Evolutionary conservation across 2,888 invertebrate genomes (phyloP), one percentile per base, ranked within the genome.

Genomic region (Rotaria magnacalcarata): DNA sequence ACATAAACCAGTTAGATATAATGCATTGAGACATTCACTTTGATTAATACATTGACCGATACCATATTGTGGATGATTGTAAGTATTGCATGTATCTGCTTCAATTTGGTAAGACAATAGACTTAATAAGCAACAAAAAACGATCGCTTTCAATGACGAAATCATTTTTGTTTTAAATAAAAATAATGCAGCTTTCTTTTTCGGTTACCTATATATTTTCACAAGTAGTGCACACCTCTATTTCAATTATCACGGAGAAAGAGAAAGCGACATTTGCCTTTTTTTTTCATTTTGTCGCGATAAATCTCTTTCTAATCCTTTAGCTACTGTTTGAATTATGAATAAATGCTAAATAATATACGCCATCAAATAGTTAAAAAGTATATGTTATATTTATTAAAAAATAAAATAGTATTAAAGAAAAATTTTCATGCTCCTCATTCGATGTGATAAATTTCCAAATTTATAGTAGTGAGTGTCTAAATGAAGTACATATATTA

Each of bases 11-110:
- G 84, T 50, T 43, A 74, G 21, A 58, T 85, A 86, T 21, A 86
- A 58, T 8, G 52, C 2, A 85, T 80, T 84, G 7, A 84, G 86
- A 41, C 86, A 86, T 50, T 27, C 21, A 67, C 19, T 67, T 24
- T 47, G 34, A n/a, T 84, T 34, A n/a, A 74, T 54, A 74, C 86
- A 86, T 43, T 74, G 41, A n/a, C 86, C 86, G n/a, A 50, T 11
- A 52, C 86, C 86, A 56, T 86, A 86, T n/a, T 58, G 58, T 58
- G 86, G 86, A 86, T 86, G 86, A 4, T 41, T 56, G 8, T 80
- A 52, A 19, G 84, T 60, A 34, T 86, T 47, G 47, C 86, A 86
- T 21, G 84, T 52, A 27, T 86, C 41, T 24, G 43, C 43, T 80
- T 11, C 0, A 3, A 80, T 47, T 34, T 67, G 34, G 24, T 0